Base-by-base conservation (phyloP, 2,888 invertebrate species). In the Habroteleia sp. region DNA sequence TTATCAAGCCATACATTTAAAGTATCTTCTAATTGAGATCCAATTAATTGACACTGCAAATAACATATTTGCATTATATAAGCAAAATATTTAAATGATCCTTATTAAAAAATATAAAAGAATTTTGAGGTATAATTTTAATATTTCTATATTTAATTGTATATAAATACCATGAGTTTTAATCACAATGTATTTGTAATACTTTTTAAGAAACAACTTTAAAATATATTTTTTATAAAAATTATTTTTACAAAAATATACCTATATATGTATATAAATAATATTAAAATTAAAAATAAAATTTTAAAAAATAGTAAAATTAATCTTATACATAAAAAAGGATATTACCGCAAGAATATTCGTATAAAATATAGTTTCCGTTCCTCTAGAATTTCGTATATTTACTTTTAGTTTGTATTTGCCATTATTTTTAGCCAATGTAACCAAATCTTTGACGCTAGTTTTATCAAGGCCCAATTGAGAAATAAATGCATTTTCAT, bases 1-100 rank as follows among this genome's bases (percentile, higher is more conserved):
- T 94, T 94, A 84, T 97, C 93, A 37, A 97, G 89, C 86, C 96
- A 95, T 11, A 96, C 90, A 82, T 94, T 94, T 11, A 97, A 89
- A 14, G 93, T 90, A 85, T 97, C 97, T 76, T 93, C 93, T 7
- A 97, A 89, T 54, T 93, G 92, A 37, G 94, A 93, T 77, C 94
- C 94, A 25, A 95, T 90, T 73, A 97, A 90, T 74, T 93, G 91
- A 87, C 94, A 94, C 93, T 93, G 81, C 77, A 80, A 89, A 13
- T 10, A 27, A 14, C 7, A n/a, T n/a, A n/a, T n/a, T n/a, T n/a
- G n/a, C n/a, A n/a, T n/a, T n/a, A n/a, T n/a, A n/a, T n/a, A n/a
- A n/a, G n/a, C n/a, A n/a, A n/a, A n/a, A n/a, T n/a, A n/a, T n/a
- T n/a, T n/a, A n/a, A n/a, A n/a, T n/a, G n/a, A n/a, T n/a, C n/a